Base-by-base conservation (phyloP, 2,888 invertebrate species). In the Drosophila formosana region DNA sequence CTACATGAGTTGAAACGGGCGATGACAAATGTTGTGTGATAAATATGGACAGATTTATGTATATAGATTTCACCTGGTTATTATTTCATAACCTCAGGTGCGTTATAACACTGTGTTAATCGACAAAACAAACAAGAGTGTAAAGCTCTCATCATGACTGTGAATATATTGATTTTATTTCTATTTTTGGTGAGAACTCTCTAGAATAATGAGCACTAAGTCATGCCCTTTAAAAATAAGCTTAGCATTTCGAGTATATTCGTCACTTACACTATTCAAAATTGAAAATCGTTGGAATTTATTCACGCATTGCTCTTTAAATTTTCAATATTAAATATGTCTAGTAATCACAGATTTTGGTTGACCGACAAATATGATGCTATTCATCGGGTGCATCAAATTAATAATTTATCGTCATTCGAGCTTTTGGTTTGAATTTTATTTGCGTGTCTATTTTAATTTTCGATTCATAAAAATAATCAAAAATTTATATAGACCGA, bases 21-120 rank as follows among this genome's bases (percentile, higher is more conserved):
- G 57, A 47, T 68, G 72, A 80, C 63, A 75, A 68, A 68, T 66
- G 52, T 47, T 46, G 41, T 37, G 32, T 46, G 46, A 47, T 56
- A 46, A 56, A 56, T 56, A 34, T 46, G 56, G 26, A 23, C 3
- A 32, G 23, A 18, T 30, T 18, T 43, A 57, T 52, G 51, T 46
- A 25, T 55, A 32, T 30, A 50, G 25, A 23, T 5, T 25, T 30
- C 28, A 63, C 8, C 50, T 43, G 57, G 49, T 28, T 41, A 56
- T 32, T 57, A 64, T 34, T 63, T 28, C 49, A 57, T 60, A 52
- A 37, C 50, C 18, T 13, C 39, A 39, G 58, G 26, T 58, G 49
- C 60, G 52, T 52, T 34, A 58, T 60, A 45, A 49, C 32, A 41
- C 34, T n/a, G 58, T 65, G 65, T 26, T 52, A 65, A 60, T 37